phyloP scores from a whole-genome alignment of 1,140 invertebrate genomes.

The Sipha flava region DNA sequence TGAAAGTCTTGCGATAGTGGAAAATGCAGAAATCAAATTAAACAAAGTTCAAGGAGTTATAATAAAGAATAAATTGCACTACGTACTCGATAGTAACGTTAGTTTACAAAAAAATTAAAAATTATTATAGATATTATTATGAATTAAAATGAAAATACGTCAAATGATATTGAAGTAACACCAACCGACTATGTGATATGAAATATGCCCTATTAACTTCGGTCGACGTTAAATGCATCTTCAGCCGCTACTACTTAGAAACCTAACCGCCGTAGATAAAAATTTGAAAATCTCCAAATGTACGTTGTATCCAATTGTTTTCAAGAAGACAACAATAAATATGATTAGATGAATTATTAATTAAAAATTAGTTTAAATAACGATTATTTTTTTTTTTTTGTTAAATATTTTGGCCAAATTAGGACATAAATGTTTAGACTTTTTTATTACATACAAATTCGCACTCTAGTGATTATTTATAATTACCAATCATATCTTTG shows the following conservation, averaged over 20 bases:
- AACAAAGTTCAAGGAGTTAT: too few species aligned
- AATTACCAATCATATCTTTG: too few species aligned
- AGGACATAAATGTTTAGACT: not conserved
- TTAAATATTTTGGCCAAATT: not conserved
- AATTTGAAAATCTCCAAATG: not conserved
- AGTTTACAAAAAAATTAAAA: too few species aligned
- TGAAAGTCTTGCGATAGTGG: too few species aligned
- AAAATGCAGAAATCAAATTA: too few species aligned
- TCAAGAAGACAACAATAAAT: not conserved
- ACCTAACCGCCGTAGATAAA: not conserved
- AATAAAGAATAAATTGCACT: too few species aligned
- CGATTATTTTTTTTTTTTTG: not conserved
- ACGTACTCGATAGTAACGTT: too few species aligned
- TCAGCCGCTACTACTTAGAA: not conserved
- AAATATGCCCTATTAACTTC: not conserved
- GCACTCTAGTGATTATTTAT: not conserved
- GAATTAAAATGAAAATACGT: too few species aligned
- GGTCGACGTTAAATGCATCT: too few species aligned
- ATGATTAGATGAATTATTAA: not conserved
- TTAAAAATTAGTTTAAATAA: not conserved
- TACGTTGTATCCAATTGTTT: not conserved
- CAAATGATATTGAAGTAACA: not conserved
- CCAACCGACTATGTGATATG: not conserved
- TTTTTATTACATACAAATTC: not conserved
- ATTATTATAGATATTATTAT: too few species aligned